phyloP scores from a whole-genome alignment of 2,113 vertebrate genomes.

The Hyla sarda region DNA sequence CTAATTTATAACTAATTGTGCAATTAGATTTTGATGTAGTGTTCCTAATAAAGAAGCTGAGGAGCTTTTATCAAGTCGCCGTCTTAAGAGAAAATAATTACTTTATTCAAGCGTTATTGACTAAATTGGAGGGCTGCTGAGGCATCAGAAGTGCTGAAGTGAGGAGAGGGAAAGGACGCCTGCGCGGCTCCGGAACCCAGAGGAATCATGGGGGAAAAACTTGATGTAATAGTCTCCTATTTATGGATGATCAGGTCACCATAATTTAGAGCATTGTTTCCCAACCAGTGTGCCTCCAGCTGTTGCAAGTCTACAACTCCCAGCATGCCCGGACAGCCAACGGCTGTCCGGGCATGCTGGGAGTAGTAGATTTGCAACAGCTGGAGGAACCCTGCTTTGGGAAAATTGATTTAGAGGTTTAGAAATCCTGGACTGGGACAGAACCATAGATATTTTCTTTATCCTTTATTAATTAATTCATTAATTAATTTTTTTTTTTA shows the following conservation, averaged over 20 bases:
- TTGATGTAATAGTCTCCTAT: background rate
- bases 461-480: background rate
- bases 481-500: background rate
- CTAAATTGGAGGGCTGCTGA: conserved; percentile 60
- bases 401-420: too few species aligned
- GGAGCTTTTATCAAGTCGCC: conserved; percentile 59
- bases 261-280: too few species aligned
- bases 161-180: conserved; percentile 18
- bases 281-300: too few species aligned
- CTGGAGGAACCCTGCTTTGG: too few species aligned
- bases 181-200: background rate
- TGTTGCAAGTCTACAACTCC: too few species aligned
- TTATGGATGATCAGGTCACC: background rate
- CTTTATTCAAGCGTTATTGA: conserved; percentile 59
- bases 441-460: background rate
- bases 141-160: conserved; percentile 55
- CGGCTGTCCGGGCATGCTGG: too few species aligned
- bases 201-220: conserved; percentile 14
- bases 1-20: conserved; percentile 60
- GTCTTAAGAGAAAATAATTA: conserved; percentile 61
- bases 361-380: too few species aligned
- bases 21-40: conserved; percentile 61
- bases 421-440: background rate
- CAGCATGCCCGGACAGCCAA: too few species aligned
- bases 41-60: conserved; percentile 60